Base-by-base conservation (phyloP, 2,888 invertebrate species). In the Acleris laterana region DNA sequence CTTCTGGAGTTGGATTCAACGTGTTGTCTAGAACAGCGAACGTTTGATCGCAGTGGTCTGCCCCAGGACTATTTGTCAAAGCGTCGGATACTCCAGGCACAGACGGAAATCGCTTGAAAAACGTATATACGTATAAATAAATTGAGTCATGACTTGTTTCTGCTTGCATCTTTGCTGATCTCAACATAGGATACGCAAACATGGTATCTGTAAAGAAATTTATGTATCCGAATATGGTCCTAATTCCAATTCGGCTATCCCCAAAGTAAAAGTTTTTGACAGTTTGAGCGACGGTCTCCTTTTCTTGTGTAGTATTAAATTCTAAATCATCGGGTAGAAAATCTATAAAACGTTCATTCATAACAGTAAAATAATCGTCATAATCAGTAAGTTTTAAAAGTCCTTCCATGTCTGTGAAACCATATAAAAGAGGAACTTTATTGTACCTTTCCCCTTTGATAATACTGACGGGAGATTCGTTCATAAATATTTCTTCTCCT, bases 11-110 rank as follows among this genome's bases (percentile, higher is more conserved):
- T 20, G 16, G 16, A 6, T 20, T 42, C 3, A 20, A 0, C 11
- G 22, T 42, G 0, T 0, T 6, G 60, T 77, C 81, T 28, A 71
- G 52, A 5, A 82, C 58, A 2, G 81, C 79, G 13, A 19, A 1
- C 2, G 75, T 68, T 63, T 83, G 82, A 4, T 74, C 76, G 44
- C 78, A 76, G 57, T 83, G 82, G 3, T 66, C 44, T 16, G 82
- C 82, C 5, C 82, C 82, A 32, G 71, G 74, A 0, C 74, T 59
- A 7, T 74, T 70, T 5, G 75, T 79, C 46, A 57, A 11, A 17
- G 20, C 57, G 16, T 57, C 57, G 3, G 57, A 46, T 20, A 46
- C 46, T 57, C 57, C 57, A 4, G 57, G 57, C 1, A 57, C 57
- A 46, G 57, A 57, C 6, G 57, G 57, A 17, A 5, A 57, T n/a